Evolutionary conservation across 2,113 vertebrate genomes (phyloP).

Genomic region (Lepus americanus): DNA sequence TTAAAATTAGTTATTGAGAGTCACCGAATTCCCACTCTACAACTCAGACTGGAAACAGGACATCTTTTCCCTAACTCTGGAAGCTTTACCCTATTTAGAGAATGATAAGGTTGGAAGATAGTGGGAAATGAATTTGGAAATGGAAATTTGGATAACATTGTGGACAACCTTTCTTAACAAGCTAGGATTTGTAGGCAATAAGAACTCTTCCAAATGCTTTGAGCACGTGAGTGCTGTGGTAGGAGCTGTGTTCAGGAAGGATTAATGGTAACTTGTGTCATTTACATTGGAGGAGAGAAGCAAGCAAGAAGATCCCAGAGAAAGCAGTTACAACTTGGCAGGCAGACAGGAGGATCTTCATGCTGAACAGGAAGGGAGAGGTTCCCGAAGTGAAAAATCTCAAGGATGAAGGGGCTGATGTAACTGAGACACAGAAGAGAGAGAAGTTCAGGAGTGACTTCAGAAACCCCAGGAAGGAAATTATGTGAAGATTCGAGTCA

Average conservation of each 20-base stretch:
- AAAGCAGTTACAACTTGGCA: background rate
- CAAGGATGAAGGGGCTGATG: background rate
- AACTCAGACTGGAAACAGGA: background rate
- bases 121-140: slow-evolving; percentile 12
- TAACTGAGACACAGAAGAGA: background rate
- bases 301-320: background rate
- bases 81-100: background rate
- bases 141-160: background rate
- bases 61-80: background rate
- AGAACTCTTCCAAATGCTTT: background rate
- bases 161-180: background rate
- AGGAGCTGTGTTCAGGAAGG: background rate
- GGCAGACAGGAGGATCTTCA: background rate
- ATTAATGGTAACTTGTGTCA: background rate
- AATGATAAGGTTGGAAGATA: background rate
- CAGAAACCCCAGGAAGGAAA: background rate
- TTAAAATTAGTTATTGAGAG: background rate
- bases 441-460: background rate
- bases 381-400: background rate
- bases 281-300: slow-evolving; percentile 7
- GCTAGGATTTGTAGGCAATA: background rate
- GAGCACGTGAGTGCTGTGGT: background rate
- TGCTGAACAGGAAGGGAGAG: background rate
- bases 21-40: background rate
- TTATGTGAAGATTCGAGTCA: background rate